phyloP scores from a whole-genome alignment of 2,888 invertebrate genomes.

The Aradus depressus region DNA sequence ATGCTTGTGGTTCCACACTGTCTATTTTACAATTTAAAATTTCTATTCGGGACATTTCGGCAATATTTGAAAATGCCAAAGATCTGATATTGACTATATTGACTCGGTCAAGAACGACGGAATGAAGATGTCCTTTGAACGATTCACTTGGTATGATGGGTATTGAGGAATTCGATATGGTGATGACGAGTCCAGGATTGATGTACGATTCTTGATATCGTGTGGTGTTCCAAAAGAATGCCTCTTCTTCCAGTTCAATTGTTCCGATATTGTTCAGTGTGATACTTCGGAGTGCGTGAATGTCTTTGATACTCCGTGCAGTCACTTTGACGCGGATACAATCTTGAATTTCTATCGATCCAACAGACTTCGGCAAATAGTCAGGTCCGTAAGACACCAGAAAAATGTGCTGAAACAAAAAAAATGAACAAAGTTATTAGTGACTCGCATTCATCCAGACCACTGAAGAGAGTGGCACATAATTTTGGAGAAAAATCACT shows the following conservation, averaged over 20 bases:
- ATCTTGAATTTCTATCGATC: constrained; percentile 51
- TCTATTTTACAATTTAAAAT: constrained; percentile 49
- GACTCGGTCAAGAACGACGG: constrained; percentile 52
- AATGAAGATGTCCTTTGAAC: constrained; percentile 48
- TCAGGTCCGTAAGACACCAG: constrained; percentile 24
- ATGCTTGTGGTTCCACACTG: constrained; percentile 56
- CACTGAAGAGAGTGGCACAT: too few relatives aligned
- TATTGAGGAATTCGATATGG: constrained; percentile 39
- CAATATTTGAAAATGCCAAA: constrained; percentile 63
- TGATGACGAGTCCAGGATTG: constrained; percentile 37
- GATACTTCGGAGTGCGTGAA: constrained; percentile 51
- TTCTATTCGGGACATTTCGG: constrained; percentile 46
- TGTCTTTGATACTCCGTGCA: constrained; percentile 46
- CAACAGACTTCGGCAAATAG: constrained; percentile 37
- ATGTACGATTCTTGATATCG: constrained; percentile 32
- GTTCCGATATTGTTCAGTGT: constrained; percentile 51
- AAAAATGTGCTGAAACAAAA: constrained; percentile 26
- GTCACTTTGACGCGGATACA: constrained; percentile 52
- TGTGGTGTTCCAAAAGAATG: constrained; percentile 45
- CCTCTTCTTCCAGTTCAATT: constrained; percentile 49
- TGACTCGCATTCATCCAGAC: too few relatives aligned
- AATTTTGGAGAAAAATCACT: too few relatives aligned
- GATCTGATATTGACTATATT: constrained; percentile 51
- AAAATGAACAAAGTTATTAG: too few relatives aligned
- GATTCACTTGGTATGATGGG: constrained; percentile 43